Percentiles rank a stretch among this genome's conserved stretches.
phyloP scores from a whole-genome alignment of 2,888 invertebrate species.

The Cheilosia vernalis region DNA sequence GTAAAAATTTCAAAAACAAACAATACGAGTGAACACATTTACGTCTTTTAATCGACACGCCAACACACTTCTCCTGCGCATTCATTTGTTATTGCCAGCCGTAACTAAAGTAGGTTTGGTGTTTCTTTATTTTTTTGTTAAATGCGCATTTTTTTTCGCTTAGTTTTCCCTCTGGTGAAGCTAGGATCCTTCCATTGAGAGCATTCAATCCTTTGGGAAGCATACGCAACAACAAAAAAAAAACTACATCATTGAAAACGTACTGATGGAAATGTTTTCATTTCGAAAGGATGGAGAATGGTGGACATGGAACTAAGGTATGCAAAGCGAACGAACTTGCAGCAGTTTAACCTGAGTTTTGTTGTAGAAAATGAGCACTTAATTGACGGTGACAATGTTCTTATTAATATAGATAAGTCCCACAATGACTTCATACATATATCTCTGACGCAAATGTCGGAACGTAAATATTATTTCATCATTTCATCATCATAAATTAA shows the following conservation, averaged over 20 bases:
- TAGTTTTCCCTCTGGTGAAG: constrained; percentile 16
- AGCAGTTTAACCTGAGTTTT: constrained; percentile 22
- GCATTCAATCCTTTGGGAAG: constrained; percentile 36
- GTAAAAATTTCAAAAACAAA: constrained; percentile 39
- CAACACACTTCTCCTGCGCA: constrained; percentile 22
- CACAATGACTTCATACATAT: constrained; percentile 49
- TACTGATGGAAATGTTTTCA: constrained; percentile 27
- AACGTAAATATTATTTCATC: not conserved
- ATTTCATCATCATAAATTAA: constrained; percentile 7
- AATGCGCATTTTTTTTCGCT: constrained; percentile 30
- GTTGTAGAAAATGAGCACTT: constrained; percentile 15
- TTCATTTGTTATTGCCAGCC: constrained; percentile 7
- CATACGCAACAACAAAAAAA: constrained; percentile 8
- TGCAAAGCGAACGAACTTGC: constrained; percentile 6
- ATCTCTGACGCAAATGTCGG: not conserved
- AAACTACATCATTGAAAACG: constrained; percentile 7
- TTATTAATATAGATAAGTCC: constrained; percentile 30
- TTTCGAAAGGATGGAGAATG: constrained; percentile 10
- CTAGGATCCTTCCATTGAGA: constrained; percentile 41
- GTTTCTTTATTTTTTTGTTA: not conserved
- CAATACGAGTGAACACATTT: constrained; percentile 23
- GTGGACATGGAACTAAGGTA: constrained; percentile 6
- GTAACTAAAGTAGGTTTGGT: constrained; percentile 8
- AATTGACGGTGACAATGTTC: constrained; percentile 53
- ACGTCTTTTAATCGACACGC: constrained; percentile 23